phyloP scores from a whole-genome alignment of 1,140 invertebrate genomes.

The Oedothorax gibbosus region DNA sequence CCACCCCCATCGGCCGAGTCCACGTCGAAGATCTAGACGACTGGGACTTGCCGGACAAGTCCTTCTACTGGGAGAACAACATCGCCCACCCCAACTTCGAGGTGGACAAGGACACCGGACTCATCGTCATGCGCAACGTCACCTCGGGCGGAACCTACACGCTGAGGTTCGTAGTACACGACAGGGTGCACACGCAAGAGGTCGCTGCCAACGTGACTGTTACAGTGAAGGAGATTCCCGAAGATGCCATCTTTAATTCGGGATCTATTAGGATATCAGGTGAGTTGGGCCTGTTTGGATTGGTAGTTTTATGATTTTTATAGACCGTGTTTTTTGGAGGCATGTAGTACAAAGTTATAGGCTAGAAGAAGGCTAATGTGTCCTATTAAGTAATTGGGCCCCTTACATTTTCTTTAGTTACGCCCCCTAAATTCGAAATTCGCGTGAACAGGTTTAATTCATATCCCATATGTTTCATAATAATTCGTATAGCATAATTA shows the following conservation, averaged over 20 bases:
- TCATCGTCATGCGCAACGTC: conserved; percentile 94
- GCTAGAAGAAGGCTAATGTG: too few species aligned
- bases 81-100: conserved; percentile 82
- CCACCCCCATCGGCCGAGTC: conserved; percentile 93
- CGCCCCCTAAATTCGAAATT: too few species aligned
- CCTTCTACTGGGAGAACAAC: conserved; percentile 90
- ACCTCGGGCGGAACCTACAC: conserved; percentile 81
- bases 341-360: too few species aligned
- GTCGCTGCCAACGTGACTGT: conserved; percentile 94
- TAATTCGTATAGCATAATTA: too few species aligned
- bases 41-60: conserved; percentile 97
- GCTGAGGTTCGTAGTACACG: conserved; percentile 92
- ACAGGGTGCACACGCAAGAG: conserved; percentile 93
- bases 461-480: too few species aligned
- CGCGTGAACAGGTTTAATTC: too few species aligned
- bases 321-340: too few species aligned
- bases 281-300: not conserved
- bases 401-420: too few species aligned
- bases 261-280: conserved; percentile 81
- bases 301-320: too few species aligned
- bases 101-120: conserved; percentile 90
- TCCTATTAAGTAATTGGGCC: too few species aligned
- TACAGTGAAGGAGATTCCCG: conserved; percentile 91
- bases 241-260: conserved; percentile 95
- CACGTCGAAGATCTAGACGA: conserved; percentile 97